Conservation (phyloP, 1,140 invertebrate species). For the Onthophagus taurus region DNA sequence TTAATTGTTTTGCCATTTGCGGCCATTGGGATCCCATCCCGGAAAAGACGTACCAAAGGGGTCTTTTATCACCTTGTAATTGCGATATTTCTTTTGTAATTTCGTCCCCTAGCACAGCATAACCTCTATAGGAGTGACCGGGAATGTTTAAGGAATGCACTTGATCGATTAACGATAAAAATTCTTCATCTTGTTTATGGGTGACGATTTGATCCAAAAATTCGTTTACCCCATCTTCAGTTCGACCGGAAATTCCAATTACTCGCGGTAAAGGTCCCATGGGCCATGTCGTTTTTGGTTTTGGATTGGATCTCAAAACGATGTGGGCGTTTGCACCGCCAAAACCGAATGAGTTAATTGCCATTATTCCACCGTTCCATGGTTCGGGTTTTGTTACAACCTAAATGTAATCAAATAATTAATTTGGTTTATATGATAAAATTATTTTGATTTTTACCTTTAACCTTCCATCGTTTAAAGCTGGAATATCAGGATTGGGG, state of each 20-base stretch:
- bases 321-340: slow-evolving; percentile 94
- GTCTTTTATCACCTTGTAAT: slow-evolving; percentile 50
- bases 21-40: slow-evolving; percentile 97
- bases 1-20: slow-evolving; percentile 81
- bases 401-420: slow-evolving; percentile 28
- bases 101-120: slow-evolving; percentile 51
- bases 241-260: slow-evolving; percentile 73
- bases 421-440: background rate
- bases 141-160: slow-evolving; percentile 57
- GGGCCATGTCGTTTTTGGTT: slow-evolving; percentile 51
- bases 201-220: slow-evolving; percentile 55
- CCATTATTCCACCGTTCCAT: slow-evolving; percentile 79
- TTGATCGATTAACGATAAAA: slow-evolving; percentile 66
- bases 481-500: slow-evolving; percentile 85
- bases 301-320: slow-evolving; percentile 70
- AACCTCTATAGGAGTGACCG: slow-evolving; percentile 70
- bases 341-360: slow-evolving; percentile 94
- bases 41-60: slow-evolving; percentile 89
- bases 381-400: slow-evolving; percentile 71
- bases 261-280: slow-evolving; percentile 54
- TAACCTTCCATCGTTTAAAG: slow-evolving; percentile 73
- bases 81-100: slow-evolving; percentile 22
- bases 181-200: slow-evolving; percentile 59
- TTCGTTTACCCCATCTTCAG: slow-evolving; percentile 64
- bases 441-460: slow-evolving; percentile 43